Evolutionary conservation across 2,113 vertebrate species (phyloP), one percentile per base, ranked within the genome.

Genomic region (Otolemur garnettii): DNA sequence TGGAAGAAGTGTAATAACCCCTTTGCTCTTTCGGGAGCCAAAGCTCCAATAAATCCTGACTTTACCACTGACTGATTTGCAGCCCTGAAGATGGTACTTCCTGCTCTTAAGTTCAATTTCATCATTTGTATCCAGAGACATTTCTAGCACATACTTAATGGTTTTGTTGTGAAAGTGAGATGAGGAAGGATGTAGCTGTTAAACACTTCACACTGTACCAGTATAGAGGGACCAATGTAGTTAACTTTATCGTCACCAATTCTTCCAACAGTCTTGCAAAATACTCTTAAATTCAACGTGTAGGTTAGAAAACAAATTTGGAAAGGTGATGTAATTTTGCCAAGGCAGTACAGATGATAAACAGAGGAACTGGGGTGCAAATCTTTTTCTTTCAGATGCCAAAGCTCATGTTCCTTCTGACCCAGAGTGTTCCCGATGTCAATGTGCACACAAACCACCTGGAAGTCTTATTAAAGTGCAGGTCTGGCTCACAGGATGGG

Each of bases 281-380:
- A 77, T 45, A 14, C 11, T 8, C n/a, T 53, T 71, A 64, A 42
- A 24, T 50, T 86, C 15, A 42, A 53, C 83, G 66, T 57, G 50
- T 55, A 69, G 26, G 77, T 82, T 68, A 89, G 59, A 74, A 86
- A 85, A 86, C 69, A 82, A 69, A 28, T 85, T 68, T 18, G 22
- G 66, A 64, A 91, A 71, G 15, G 15, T 26, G 45, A 59, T 50
- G 33, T 30, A 57, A 53, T 74, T 84, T 78, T 77, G 53, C 80
- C 59, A 79, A 83, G 71, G 38, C n/a, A 78, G 35, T 14, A 3
- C 79, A 42, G 82, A 64, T 62, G 50, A 74, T 7, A 45, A 53
- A 22, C 14, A 18, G 6, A 82, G 57, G 7, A 14, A 10, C 38
- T 71, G 35, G 13, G 15, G 26, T 74, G 87, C 50, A 60, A 55